Evolutionary conservation across 2,888 invertebrate genomes (phyloP), one percentile per base, ranked within the genome.

Genomic region (Cerceris ruficornis): DNA sequence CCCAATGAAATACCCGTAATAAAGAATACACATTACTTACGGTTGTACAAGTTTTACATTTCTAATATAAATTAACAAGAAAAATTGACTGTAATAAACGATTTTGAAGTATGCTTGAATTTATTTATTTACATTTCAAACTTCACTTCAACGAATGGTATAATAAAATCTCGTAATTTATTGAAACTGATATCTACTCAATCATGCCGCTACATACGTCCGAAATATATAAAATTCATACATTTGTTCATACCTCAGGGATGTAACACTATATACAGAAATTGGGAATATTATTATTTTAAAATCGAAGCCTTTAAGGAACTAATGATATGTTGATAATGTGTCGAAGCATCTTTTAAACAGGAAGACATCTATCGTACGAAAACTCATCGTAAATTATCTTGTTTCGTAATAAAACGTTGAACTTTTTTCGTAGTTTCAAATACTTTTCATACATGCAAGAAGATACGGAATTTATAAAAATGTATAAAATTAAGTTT

Each of bases 11-110:
- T 55, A 52, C 57, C 69, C 46, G 46, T 62, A 52, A 13, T 58
- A 67, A 49, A 69, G 46, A 61, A 8, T 57, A 68, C 50, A 68
- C 65, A 62, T 59, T 62, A 50, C 74, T 52, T 50, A 46, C 17
- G 7, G 57, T 39, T 39, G 15, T 43, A 58, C 76, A 80, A 70
- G 39, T 57, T 69, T 64, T 17, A 67, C 58, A 77, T 52, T 69
- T 72, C 28, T 55, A 52, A 64, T 80, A 71, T 59, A 81, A 61
- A 75, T 80, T 67, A 72, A 46, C 17, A 54, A 69, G 1, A 43
- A 59, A 71, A 41, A 62, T 67, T 68, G 42, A 79, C 75, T 80
- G 70, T 71, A 81, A 81, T 75, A 78, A 81, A 81, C 17, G 59
- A 69, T 52, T 74, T 74, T 72, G 57, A 80, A 75, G 61, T 77